Evolutionary conservation across 2,113 vertebrate species (phyloP).

Genomic region (Dendrocopos noguchii): DNA sequence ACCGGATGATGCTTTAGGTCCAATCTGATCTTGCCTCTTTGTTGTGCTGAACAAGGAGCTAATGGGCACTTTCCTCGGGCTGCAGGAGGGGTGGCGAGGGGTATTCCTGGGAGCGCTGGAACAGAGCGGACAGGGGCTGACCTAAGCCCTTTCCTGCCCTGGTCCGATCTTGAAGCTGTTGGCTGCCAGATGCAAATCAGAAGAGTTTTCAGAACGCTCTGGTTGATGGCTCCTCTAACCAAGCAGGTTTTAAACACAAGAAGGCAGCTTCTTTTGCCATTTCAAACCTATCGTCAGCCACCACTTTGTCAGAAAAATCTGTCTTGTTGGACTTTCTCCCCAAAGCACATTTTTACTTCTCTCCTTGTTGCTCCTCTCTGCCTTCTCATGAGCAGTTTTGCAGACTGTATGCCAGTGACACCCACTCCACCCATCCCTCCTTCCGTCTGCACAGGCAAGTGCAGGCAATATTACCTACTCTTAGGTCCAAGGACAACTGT

Average conservation of each 20-base stretch:
- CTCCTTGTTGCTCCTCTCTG: neutral
- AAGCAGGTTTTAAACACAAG: neutral
- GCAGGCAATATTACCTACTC: neutral
- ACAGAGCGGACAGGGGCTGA: neutral
- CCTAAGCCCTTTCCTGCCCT: neutral
- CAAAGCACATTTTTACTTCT: neutral
- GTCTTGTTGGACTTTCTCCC: neutral
- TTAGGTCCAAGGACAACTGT: neutral
- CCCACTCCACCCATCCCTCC: neutral
- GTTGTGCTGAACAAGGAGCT: neutral
- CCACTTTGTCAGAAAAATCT: neutral
- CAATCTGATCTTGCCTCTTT: neutral
- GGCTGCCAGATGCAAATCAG: neutral
- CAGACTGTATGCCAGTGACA: neutral
- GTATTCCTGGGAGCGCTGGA: no score
- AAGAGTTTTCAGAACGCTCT: neutral
- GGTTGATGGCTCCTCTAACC: neutral
- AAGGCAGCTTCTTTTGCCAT: neutral
- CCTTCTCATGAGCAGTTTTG: neutral
- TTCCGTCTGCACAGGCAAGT: neutral
- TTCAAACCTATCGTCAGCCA: neutral
- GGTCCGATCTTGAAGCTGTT: neutral
- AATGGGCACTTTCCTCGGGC: neutral
- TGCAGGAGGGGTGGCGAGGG: neutral
- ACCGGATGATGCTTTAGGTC: neutral